These are phyloP conservation scores for Gephyroberyx darwinii DNA, from an alignment of 2,797 vertebrate species.

Conservation along the genomic window DNA sequence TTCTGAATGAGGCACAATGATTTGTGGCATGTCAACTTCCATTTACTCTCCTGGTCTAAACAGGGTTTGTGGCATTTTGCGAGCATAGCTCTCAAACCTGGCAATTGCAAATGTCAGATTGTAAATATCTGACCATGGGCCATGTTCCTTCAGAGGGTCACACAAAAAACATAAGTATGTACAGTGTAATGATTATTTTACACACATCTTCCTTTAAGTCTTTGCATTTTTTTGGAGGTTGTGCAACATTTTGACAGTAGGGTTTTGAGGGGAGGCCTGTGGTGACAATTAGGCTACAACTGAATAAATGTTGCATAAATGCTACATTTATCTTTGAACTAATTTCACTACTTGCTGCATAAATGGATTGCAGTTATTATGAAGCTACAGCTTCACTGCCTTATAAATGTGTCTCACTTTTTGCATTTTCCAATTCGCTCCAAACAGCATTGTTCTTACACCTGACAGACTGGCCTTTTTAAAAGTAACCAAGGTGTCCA, in stretches of 20 bases:
- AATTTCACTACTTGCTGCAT: not conserved
- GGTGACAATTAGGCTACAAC: not conserved
- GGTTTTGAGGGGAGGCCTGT: not conserved
- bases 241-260: conserved; percentile 5
- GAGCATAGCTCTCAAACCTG: conserved; percentile 50
- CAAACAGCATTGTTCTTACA: conserved; percentile 10
- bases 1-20: conserved; percentile 14
- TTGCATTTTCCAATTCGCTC: not conserved
- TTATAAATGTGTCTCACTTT: not conserved
- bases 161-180: not conserved
- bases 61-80: conserved; percentile 2
- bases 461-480: conserved; percentile 15
- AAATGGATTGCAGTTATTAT: not conserved
- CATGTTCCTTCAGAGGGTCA: too few relatives aligned
- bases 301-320: not conserved
- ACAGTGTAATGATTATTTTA: too few relatives aligned
- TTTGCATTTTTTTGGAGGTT: not conserved
- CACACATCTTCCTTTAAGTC: too few relatives aligned
- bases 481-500: conserved; percentile 31
- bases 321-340: not conserved
- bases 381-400: not conserved
- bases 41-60: conserved; percentile 15
- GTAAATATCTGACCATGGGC: not conserved
- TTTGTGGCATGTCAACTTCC: conserved; percentile 33
- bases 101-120: conserved; percentile 12